Evolutionary conservation across 2,888 invertebrate genomes (phyloP), one percentile per base, ranked within the genome.

Genomic region (Chesias legatella): DNA sequence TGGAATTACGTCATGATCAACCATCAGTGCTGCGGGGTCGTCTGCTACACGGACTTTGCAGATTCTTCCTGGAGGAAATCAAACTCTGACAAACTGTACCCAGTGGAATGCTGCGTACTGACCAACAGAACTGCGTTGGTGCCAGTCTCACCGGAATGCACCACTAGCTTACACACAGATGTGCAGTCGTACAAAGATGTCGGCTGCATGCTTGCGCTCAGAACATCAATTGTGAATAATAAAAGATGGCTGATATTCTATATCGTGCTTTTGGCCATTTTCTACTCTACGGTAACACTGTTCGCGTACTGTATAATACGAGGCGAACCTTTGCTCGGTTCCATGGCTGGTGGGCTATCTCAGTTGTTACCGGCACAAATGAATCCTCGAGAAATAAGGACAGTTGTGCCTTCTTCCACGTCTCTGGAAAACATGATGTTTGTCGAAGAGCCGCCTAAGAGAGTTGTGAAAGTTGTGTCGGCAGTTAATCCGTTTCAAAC

Each of bases 1-100:
- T 82, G 76, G 78, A 58, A 86, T 22, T 67, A 80, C 33, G 29
- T 81, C 1, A 88, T 88, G 86, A 43, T 78, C 3, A 68, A 73
- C 3, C 70, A 79, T 27, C 63, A 83, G 43, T 88, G 88, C 48
- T 88, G 88, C 33, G 88, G 88, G 0, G 77, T 69, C 0, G 56
- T 67, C 0, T 58, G 57, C 11, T 80, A 69, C 34, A 60, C 44
- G 33, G 86, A 88, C 40, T 88, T 88, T 33, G 37, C 54, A 0
- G 43, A 62, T 2, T 73, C 82, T 0, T 51, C 65, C 8, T 88
- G 86, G 86, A 69, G 68, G 27, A 70, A 56, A 33, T 21, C 33
- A 0, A 73, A 79, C 41, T 39, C 56, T 1, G 60, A 66, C 7
- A 66, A 63, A 53, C 13, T 73, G 1, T 74, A 78, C 44, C 86